Evolutionary conservation across 1,140 invertebrate genomes (phyloP).

Genomic region (Heliothis virescens): DNA sequence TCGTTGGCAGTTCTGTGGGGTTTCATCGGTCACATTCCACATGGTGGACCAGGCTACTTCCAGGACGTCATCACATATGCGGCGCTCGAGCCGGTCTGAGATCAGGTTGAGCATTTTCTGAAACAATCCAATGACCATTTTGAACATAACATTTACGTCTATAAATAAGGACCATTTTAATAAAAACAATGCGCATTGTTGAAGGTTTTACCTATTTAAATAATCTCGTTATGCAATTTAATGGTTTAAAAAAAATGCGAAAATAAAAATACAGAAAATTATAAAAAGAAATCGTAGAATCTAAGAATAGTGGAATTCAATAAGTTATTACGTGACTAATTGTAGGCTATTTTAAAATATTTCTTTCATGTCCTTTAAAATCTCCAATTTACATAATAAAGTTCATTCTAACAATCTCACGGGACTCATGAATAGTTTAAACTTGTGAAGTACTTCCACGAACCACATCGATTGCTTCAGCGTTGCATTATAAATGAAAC

Average conservation of each 20-base stretch:
- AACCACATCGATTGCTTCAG: background rate
- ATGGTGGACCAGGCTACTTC: constrained; percentile 99
- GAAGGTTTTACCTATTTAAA: no score
- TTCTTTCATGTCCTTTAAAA: background rate
- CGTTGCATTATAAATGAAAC: background rate
- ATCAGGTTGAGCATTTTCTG: constrained; percentile 96
- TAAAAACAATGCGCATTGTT: no score
- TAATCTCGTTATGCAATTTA: no score
- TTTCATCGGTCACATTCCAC: constrained; percentile 99
- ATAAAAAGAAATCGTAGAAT: no score
- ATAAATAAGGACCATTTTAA: no score
- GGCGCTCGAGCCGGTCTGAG: constrained; percentile 90
- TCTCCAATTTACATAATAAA: background rate
- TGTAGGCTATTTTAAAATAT: background rate
- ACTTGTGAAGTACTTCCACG: no score
- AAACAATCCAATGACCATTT: constrained; percentile 62
- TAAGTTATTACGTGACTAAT: background rate
- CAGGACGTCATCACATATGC: constrained; percentile 96
- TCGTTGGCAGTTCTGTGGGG: constrained; percentile 95
- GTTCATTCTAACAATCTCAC: background rate
- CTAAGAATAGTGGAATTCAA: background rate
- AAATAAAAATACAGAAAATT: no score
- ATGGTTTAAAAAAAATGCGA: no score
- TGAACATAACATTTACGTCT: background rate
- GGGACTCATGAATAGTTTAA: constrained; percentile 8